Evolutionary conservation across 2,113 vertebrate genomes (phyloP).

Genomic region (Catharus fuscescens): DNA sequence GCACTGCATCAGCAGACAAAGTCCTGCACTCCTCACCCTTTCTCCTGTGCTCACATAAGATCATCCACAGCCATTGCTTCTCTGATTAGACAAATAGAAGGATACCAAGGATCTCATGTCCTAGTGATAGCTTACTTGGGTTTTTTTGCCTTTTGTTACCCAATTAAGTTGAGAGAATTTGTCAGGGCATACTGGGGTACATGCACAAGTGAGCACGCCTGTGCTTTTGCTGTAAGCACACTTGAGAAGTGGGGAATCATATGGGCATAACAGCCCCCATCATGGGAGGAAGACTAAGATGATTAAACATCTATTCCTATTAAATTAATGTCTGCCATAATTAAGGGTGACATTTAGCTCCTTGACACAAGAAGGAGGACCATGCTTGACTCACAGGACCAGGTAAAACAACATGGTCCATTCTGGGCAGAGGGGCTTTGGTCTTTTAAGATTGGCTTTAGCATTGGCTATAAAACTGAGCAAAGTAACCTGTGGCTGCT

Average conservation of each 20-base stretch:
- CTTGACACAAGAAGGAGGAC: neutral
- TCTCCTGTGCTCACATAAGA: neutral
- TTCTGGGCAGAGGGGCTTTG: neutral
- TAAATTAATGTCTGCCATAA: neutral
- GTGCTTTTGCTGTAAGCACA: neutral
- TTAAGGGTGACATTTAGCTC: neutral
- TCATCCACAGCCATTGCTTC: neutral
- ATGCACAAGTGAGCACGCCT: neutral
- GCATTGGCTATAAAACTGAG: neutral
- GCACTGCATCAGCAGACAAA: slow-evolving; percentile 59
- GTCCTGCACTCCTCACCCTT: slow-evolving; percentile 38
- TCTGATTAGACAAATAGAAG: slow-evolving; percentile 38
- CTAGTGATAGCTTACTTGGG: neutral
- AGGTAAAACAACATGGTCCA: neutral
- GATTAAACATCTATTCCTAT: slow-evolving; percentile 7
- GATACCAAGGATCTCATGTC: neutral
- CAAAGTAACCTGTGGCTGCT: neutral
- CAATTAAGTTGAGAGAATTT: neutral
- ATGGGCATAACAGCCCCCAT: neutral
- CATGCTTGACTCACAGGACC: neutral
- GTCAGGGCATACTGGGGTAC: neutral
- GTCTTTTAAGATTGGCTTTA: neutral
- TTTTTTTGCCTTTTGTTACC: neutral
- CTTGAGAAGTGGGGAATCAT: neutral
- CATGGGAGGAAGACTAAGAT: neutral